Evolutionary conservation across 2,888 invertebrate genomes (phyloP).

Genomic region (Octodonta nipae): DNA sequence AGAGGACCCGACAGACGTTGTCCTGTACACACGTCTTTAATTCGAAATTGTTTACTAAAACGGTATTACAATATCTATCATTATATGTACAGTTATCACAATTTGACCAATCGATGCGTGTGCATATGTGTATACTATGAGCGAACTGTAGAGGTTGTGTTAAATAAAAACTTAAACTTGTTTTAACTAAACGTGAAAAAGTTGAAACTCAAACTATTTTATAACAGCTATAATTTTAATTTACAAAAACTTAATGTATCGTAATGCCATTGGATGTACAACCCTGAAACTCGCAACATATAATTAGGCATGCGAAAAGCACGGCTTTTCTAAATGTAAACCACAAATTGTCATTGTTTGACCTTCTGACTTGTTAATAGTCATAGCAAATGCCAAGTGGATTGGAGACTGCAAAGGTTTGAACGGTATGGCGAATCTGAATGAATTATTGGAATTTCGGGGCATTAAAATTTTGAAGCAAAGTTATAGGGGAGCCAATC

Average conservation of each 20-base stretch:
- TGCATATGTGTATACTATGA: neutral
- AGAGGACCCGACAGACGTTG: conserved; percentile 4
- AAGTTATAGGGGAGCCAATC: neutral
- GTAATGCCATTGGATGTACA: neutral
- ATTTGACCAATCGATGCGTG: no score
- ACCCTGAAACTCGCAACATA: neutral
- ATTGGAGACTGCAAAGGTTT: no score
- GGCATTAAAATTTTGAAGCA: neutral
- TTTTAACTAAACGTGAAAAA: neutral
- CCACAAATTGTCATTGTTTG: no score
- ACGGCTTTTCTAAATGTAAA: no score
- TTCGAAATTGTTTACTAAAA: no score
- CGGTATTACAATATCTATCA: no score
- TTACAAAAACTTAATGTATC: no score
- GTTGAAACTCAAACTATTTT: conserved; percentile 1
- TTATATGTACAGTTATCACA: no score
- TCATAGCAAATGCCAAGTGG: no score
- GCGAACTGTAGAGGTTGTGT: neutral
- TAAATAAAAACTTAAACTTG: neutral
- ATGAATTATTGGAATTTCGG: neutral
- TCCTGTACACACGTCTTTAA: no score
- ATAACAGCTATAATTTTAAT: neutral
- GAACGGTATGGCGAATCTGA: no score
- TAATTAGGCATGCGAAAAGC: neutral
- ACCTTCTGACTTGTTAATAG: no score